Evolutionary conservation across 2,113 vertebrate species (phyloP).

Genomic region (Romanogobio albipinnatus): DNA sequence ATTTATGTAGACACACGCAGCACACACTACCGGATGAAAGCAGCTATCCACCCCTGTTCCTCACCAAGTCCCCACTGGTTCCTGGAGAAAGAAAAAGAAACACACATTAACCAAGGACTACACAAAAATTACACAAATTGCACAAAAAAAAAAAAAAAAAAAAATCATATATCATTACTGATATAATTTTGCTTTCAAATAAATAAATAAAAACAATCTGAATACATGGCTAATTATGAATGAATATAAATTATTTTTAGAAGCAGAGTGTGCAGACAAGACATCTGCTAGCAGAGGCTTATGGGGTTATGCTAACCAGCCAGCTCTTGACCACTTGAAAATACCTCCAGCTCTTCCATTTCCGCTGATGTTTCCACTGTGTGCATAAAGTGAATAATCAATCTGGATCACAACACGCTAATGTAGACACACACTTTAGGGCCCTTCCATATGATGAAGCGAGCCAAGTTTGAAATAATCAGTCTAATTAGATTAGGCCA

Average conservation of each 20-base stretch:
- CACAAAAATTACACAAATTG: too few species aligned
- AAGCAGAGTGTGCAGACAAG: neutral
- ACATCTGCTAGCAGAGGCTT: conserved; percentile 1
- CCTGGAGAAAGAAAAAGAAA: too few species aligned
- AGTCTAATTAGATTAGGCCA: conserved; percentile 55
- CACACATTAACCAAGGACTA: too few species aligned
- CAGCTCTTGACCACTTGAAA: neutral
- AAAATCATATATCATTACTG: too few species aligned
- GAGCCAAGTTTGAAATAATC: conserved; percentile 53
- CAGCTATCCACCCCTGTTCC: too few species aligned
- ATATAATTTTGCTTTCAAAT: too few species aligned
- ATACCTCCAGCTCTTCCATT: conserved; percentile 11
- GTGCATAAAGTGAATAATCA: conserved; percentile 38
- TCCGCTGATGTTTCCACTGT: conserved; percentile 5
- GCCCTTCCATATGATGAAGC: conserved; percentile 32
- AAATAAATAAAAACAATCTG: too few species aligned
- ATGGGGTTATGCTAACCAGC: neutral
- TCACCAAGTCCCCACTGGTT: too few species aligned
- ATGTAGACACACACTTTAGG: conserved; percentile 44
- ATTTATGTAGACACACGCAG: too few species aligned
- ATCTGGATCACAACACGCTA: conserved; percentile 46
- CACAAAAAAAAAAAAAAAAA: too few species aligned
- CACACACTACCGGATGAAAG: too few species aligned
- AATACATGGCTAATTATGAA: neutral
- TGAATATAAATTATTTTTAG: neutral